Evolutionary conservation across 2,888 invertebrate species (phyloP).

Genomic region (Leptinotarsa tumamoca): DNA sequence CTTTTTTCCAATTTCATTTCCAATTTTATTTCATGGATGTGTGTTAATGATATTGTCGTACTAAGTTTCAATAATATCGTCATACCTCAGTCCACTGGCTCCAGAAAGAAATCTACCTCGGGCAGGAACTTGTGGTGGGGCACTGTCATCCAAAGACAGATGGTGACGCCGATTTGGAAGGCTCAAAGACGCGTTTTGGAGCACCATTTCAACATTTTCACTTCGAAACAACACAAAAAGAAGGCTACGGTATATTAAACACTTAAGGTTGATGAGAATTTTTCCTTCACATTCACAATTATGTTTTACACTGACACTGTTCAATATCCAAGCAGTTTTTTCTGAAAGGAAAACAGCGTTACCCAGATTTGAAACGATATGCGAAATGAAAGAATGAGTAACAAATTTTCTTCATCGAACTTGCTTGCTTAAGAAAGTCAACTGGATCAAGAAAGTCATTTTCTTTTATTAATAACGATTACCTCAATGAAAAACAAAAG

Average conservation of each 20-base stretch:
- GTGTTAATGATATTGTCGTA: no score
- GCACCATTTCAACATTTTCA: constrained; percentile 53
- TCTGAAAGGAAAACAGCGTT: background rate
- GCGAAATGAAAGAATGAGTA: background rate
- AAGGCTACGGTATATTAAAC: background rate
- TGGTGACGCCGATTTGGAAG: constrained; percentile 40
- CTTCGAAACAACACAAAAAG: constrained; percentile 27
- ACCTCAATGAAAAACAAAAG: no score
- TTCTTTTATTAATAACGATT: no score
- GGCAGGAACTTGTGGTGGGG: constrained; percentile 51
- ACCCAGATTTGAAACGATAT: background rate
- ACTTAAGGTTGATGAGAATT: background rate
- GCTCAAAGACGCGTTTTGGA: constrained; percentile 49
- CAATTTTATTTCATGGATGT: no score
- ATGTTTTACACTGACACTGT: background rate
- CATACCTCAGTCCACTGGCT: constrained; percentile 46
- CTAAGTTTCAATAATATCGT: background rate
- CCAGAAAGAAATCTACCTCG: constrained; percentile 51
- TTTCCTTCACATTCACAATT: background rate
- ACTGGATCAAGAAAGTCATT: background rate
- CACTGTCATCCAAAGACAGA: constrained; percentile 45
- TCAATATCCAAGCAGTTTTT: background rate
- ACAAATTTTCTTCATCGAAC: background rate
- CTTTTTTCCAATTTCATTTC: no score
- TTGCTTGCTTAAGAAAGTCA: background rate